Evolutionary conservation across 1,140 invertebrate genomes (phyloP).

Genomic region (Papilio aristodemus): DNA sequence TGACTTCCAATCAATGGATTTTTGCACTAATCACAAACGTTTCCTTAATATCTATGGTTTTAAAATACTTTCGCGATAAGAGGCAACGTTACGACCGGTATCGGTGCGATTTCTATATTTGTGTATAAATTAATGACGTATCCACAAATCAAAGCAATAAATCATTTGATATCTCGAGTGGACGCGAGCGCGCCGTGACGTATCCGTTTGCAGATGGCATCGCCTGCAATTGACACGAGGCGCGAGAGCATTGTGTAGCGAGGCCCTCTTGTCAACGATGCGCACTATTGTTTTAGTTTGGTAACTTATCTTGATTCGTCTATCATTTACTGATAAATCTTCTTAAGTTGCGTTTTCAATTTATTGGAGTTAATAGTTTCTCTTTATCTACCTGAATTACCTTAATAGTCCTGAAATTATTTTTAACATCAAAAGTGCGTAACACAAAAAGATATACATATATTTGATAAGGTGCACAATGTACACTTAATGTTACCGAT

Average conservation of each 20-base stretch:
- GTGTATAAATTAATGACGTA: slow-evolving; percentile 37
- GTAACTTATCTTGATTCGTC: no score
- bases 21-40: slow-evolving; percentile 22
- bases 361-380: no score
- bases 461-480: no score
- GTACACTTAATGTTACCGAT: no score
- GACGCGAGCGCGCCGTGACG: slow-evolving; percentile 51
- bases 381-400: no score
- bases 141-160: slow-evolving; percentile 55
- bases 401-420: no score
- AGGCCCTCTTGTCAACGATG: no score
- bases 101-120: slow-evolving; percentile 10
- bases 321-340: no score
- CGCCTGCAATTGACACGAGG: slow-evolving; percentile 61
- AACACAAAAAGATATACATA: no score
- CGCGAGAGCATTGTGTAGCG: not conserved
- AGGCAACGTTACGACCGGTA: slow-evolving; percentile 4
- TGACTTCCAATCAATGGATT: slow-evolving; percentile 12
- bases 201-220: slow-evolving; percentile 65
- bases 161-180: slow-evolving; percentile 66
- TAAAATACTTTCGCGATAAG: slow-evolving; percentile 32
- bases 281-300: slow-evolving; percentile 32
- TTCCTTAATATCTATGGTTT: slow-evolving; percentile 13
- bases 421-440: no score
- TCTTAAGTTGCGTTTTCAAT: no score